Evolutionary conservation across 2,797 vertebrate genomes (phyloP).

Genomic region (Pipistrellus pipistrellus): DNA sequence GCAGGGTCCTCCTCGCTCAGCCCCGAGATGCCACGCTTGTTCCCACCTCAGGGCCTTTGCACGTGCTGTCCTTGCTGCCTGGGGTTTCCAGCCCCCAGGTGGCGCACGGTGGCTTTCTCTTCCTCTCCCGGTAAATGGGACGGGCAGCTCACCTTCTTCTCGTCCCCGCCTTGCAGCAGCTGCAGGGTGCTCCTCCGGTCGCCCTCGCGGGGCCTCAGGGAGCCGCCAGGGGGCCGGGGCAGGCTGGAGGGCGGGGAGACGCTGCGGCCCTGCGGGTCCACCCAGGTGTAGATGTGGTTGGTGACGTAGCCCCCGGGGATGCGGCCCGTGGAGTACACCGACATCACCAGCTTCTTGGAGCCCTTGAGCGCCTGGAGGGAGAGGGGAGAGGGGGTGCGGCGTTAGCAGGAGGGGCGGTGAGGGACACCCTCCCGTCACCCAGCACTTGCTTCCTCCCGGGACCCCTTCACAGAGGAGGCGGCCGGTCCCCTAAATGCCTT

Average conservation of each 20-base stretch:
- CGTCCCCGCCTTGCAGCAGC: slow-evolving; percentile 96
- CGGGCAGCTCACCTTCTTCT: slow-evolving; percentile 94
- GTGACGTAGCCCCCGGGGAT: slow-evolving; percentile 96
- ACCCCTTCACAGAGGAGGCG: accelerated
- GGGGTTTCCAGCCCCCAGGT: background rate
- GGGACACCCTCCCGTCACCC: background rate
- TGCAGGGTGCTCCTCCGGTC: slow-evolving; percentile 95
- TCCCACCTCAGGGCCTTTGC: slow-evolving; percentile 32
- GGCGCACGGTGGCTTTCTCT: background rate
- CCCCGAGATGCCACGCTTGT: background rate
- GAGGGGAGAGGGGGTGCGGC: background rate
- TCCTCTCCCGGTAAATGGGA: background rate
- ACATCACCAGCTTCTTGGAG: slow-evolving; percentile 94
- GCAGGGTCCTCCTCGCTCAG: background rate
- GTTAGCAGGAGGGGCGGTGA: background rate
- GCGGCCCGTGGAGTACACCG: slow-evolving; percentile 93
- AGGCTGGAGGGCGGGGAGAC: slow-evolving; percentile 93
- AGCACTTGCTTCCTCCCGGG: background rate
- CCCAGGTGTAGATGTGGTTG: slow-evolving; percentile 97
- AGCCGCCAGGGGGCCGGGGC: slow-evolving; percentile 90
- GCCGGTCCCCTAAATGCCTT: background rate
- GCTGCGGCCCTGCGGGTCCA: slow-evolving; percentile 92
- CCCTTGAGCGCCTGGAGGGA: slow-evolving; percentile 94
- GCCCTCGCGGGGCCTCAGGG: slow-evolving; percentile 89
- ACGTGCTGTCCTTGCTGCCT: background rate